Evolutionary conservation across 1,140 invertebrate genomes (phyloP).

Genomic region (Bathynomus jamesi): DNA sequence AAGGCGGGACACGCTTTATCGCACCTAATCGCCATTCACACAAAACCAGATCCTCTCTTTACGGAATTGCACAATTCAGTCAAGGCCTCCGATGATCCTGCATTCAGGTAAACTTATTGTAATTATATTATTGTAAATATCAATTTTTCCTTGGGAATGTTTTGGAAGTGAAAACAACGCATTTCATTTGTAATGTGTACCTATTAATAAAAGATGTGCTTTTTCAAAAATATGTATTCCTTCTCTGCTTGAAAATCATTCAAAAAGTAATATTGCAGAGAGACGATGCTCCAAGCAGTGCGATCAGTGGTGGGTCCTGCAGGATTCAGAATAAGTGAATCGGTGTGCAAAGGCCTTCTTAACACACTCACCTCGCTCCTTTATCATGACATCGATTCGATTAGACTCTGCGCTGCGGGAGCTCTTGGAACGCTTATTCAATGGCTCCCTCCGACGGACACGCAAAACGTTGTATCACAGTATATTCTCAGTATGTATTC

Average conservation of each 20-base stretch:
- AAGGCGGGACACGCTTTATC: slow-evolving; percentile 81
- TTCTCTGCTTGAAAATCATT: too few relatives aligned
- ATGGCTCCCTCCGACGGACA: slow-evolving; percentile 64
- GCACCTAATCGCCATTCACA: slow-evolving; percentile 83
- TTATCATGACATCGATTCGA: slow-evolving; percentile 67
- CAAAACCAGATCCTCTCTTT: slow-evolving; percentile 68
- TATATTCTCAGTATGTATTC: slow-evolving; percentile 54
- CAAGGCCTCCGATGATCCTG: slow-evolving; percentile 71
- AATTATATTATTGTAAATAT: too few relatives aligned
- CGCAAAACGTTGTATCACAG: slow-evolving; percentile 63
- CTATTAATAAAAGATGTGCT: too few relatives aligned
- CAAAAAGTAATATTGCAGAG: slow-evolving; percentile 52
- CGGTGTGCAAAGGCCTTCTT: slow-evolving; percentile 66
- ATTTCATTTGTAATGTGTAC: too few relatives aligned
- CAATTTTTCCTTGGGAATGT: too few relatives aligned
- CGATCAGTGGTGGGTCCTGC: slow-evolving; percentile 68
- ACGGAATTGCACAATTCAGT: slow-evolving; percentile 79
- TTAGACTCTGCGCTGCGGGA: slow-evolving; percentile 69
- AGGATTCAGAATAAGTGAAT: slow-evolving; percentile 80
- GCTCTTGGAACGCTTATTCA: slow-evolving; percentile 77
- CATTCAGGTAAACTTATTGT: slow-evolving; percentile 66
- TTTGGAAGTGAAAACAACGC: too few relatives aligned
- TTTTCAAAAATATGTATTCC: too few relatives aligned
- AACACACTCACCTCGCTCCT: slow-evolving; percentile 59
- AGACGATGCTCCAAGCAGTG: slow-evolving; percentile 85